Percentiles rank a stretch among this genome's conserved stretches.
Evolutionary conservation across 2,888 invertebrate species (phyloP).

Genomic region (Temnothorax rugatulus): DNA sequence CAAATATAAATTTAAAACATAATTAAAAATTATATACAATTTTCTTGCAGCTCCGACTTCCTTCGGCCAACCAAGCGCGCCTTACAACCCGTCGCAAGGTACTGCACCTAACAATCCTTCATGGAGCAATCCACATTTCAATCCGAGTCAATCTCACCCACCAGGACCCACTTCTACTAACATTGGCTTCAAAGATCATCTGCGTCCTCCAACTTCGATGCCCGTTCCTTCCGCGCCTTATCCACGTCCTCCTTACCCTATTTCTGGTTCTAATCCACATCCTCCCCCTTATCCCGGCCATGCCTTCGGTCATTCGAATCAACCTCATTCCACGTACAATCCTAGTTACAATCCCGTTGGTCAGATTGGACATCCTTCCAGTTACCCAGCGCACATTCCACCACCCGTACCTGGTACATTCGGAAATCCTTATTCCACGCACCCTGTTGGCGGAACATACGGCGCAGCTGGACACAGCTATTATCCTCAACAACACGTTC

Average conservation of each 20-base stretch:
- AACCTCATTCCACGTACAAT: conserved; percentile 14
- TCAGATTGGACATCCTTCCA: conserved; percentile 39
- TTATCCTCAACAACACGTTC: conserved; percentile 72
- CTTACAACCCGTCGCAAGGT: conserved; percentile 13
- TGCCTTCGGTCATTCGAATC: not conserved
- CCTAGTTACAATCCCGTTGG: not conserved
- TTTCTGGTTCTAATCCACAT: not conserved
- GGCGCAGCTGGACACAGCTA: conserved; percentile 62
- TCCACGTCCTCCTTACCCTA: conserved; percentile 16
- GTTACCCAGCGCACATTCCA: conserved; percentile 52
- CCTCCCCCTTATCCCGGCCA: conserved; percentile 8
- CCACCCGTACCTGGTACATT: conserved; percentile 59
- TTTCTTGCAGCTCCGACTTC: conserved; percentile 42
- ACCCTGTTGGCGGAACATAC: conserved; percentile 62
- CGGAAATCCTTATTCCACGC: conserved; percentile 73
- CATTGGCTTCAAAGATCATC: conserved; percentile 65
- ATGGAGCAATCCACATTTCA: conserved; percentile 60
- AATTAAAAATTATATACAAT: not conserved
- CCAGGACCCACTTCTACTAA: conserved; percentile 42
- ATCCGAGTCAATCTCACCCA: conserved; percentile 19
- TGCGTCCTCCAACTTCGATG: conserved; percentile 52
- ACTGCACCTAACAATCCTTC: conserved; percentile 21
- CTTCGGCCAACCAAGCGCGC: conserved; percentile 9
- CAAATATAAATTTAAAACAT: not conserved
- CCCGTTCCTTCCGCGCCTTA: conserved; percentile 33